Evolutionary conservation across 2,113 vertebrate genomes (phyloP), one percentile per base, ranked within the genome.

Genomic region (Myotis brandtii): DNA sequence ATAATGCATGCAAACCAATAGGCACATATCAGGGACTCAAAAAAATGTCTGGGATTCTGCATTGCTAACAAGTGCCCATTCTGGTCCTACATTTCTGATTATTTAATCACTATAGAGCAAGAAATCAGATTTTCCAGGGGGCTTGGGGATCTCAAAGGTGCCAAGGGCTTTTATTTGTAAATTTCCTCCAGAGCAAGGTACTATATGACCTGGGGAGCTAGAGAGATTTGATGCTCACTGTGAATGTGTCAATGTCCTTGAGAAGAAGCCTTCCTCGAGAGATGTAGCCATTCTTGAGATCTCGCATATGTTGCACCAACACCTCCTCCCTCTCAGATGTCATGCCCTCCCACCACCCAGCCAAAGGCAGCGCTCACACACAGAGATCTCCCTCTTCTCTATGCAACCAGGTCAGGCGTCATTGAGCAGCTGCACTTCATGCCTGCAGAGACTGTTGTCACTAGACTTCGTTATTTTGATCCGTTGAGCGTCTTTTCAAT

Each of bases 401-500:
- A 34, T 32, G 20, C 37, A 27, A 6, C 54, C 54, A 6, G 66
- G 84, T 86, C 67, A 69, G 69, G 20, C 88, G 5, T 23, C 88
- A 30, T 13, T 97, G 82, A 88, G 70, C 72, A 80, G 79, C 70
- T 67, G 16, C 34, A 5, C 70, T 67, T 88, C 69, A 43, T 52
- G 54, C 69, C 93, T 87, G 66, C 46, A 10, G 93, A 92, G 67
- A 72, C 20, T 32, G 30, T 91, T 95, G 83, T 46, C 67, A 69
- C 79, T 80, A 66, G 90, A 48, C 75, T 86, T 79, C 85, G 46
- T 89, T 81, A 46, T 91, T 86, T 89, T 95, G 48, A 34, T 89
- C 72, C 34, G 14, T 34, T 2, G 23, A 69, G 85, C 92, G 52
- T 96, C 89, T 93, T 97, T 43, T 89, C 77, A 96, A 70, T 83